Base-by-base conservation (phyloP, 1,140 invertebrate species). In the Psilanteris sp. region DNA sequence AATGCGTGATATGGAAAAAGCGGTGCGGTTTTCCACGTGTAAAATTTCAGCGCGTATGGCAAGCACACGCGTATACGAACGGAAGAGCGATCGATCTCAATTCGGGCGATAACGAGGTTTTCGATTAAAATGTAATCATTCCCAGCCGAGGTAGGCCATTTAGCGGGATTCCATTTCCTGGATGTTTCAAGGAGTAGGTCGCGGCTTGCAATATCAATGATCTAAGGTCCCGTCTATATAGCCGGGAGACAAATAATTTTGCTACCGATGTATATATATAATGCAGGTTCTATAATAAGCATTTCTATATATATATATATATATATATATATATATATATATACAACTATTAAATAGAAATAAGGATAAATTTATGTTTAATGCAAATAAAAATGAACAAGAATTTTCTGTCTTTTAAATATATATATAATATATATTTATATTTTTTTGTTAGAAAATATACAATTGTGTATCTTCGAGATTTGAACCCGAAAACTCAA, bases 121-220 rank as follows among this genome's bases (percentile, higher is more conserved):
- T 75, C 62, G 61, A 75, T 75, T 75, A 75, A 68, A 67, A 62
- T 55, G 54, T 48, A 75, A 75, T 75, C 39, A 67, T 75, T 75
- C 62, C 3, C 36, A 74, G 34, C 36, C 37, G 24, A 74, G 34
- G 16, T 20, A 48, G 44, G 16, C 43, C 50, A 59, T 66, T 52
- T 44, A 43, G 43, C 32, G 15, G 43, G 36, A 66, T 59, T 44
- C 54, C 20, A 74, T 74, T 74, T 74, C 71, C 71, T 61, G 52
- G 10, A 62, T 27, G 26, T 32, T 55, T 10, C 37, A 44, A 55
- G 50, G 57, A 64, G 41, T 61, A 57, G 71, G 61, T 67, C 44
- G 54, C 37, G 22, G 11, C 29, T 57, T 41, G n/a, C n/a, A 57
- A 73, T 73, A 73, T 73, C 66, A 73, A 66, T 55, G 70, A 32